Evolutionary conservation across 2,888 invertebrate genomes (phyloP), one percentile per base, ranked within the genome.

Genomic region (Leptopilina myrica): DNA sequence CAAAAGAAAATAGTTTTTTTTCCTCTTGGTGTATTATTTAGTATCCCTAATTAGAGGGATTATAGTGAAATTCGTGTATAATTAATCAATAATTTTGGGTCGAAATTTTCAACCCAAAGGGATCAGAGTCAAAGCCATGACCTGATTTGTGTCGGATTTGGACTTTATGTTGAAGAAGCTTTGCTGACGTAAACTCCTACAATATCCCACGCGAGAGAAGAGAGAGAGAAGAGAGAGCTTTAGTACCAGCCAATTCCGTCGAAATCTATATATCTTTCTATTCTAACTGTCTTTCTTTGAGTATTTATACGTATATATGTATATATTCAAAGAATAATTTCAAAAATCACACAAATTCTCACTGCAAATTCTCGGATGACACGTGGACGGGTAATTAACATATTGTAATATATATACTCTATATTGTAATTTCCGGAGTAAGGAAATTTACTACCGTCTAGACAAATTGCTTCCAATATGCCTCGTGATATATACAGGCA

Each of bases 101-200:
- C 79, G 9, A 76, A 67, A 78, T 78, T 78, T 6, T 6, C 20
- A 67, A 69, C 80, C 75, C 79, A 62, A 56, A 80, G 77, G 43
- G 59, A 78, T 78, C 73, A 76, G 62, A 64, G 78, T 73, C 79
- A 78, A 78, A 81, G 77, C 81, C 77, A 78, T 83, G 83, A 83
- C 83, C 83, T 83, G 82, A 82, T 82, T 83, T 81, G 78, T 75
- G 80, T 76, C 53, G 80, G 79, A 78, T 66, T 81, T 76, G 80
- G 79, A 80, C 77, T 80, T 62, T 77, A 78, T 82, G 81, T 33
- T 79, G 73, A 79, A 82, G 82, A 80, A 82, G 83, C 80, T 81
- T 79, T 79, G 80, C 82, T 83, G 83, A 83, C 83, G 83, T 81
- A 83, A 80, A 78, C 80, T 49, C 49, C 12, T 66, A 43, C 43